A percentile compares a stretch with the other conserved stretches of the same genome.
phyloP scores from a whole-genome alignment of 2,113 vertebrate species.

The Neotoma lepida region DNA sequence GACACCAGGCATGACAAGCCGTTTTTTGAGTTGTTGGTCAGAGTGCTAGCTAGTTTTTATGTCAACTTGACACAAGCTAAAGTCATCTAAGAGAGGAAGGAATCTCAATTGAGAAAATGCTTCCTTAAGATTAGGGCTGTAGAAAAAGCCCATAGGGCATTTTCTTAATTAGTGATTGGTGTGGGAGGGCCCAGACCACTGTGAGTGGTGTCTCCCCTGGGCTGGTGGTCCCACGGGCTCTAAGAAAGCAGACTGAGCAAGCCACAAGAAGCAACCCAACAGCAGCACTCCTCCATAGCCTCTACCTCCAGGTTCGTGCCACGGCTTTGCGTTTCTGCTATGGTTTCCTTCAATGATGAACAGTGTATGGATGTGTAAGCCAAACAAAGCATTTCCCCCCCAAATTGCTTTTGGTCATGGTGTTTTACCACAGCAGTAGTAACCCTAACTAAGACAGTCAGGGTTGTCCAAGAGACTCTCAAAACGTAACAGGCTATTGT shows the following conservation, averaged over 20 bases:
- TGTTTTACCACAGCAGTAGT: neutral
- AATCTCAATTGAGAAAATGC: neutral
- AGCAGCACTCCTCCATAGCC: neutral
- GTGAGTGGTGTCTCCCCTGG: neutral
- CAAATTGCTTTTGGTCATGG: neutral
- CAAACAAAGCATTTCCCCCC: no score
- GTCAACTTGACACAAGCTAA: neutral
- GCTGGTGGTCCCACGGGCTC: neutral
- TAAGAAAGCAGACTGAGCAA: neutral
- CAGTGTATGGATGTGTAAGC: neutral
- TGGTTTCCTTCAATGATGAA: neutral
- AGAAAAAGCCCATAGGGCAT: neutral
- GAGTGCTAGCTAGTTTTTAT: neutral
- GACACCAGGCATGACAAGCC: neutral
- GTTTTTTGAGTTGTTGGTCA: neutral
- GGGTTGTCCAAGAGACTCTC: neutral
- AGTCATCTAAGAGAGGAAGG: neutral
- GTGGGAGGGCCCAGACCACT: neutral
- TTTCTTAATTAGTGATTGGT: neutral
- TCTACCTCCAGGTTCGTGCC: neutral
- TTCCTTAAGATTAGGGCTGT: neutral
- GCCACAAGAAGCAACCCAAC: neutral
- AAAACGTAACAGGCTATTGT: neutral
- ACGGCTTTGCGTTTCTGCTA: neutral
- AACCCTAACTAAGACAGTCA: neutral